These are phyloP conservation scores for Gonatopus flavifemur DNA, from an alignment of 1,140 invertebrate genomes.

Conservation along the genomic window DNA sequence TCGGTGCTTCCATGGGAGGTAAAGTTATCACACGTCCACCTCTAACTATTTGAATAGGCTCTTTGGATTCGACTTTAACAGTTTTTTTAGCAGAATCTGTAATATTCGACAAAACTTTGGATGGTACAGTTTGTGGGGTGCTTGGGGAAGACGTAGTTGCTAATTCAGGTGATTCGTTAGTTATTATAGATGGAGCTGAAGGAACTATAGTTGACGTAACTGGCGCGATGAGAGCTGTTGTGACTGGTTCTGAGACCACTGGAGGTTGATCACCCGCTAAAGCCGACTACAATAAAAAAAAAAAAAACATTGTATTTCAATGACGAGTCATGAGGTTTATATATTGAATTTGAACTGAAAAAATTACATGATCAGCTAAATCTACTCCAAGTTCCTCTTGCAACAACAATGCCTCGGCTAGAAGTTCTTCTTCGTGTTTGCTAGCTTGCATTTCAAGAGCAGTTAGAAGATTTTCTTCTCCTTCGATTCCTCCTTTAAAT, in stretches of 20 bases:
- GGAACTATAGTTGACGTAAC: constrained; percentile 9
- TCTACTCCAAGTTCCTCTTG: constrained; percentile 56
- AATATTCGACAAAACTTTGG: no score
- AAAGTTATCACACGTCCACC: constrained; percentile 73
- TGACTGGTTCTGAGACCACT: constrained; percentile 25
- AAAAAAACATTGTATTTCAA: not conserved
- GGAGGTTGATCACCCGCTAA: constrained; percentile 26
- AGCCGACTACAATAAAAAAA: constrained; percentile 23
- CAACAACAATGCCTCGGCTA: constrained; percentile 56
- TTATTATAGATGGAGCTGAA: constrained; percentile 7
- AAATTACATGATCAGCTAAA: constrained; percentile 45
- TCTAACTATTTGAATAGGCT: constrained; percentile 70
- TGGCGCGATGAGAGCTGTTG: constrained; percentile 25
- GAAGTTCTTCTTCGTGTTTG: constrained; percentile 54
- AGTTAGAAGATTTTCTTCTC: constrained; percentile 51
- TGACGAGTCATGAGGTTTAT: no score
- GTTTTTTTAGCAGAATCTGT: constrained; percentile 20
- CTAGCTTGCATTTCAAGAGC: constrained; percentile 52
- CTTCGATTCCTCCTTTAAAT: constrained; percentile 48
- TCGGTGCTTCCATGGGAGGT: constrained; percentile 78
- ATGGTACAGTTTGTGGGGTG: no score
- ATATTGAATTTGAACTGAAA: no score
- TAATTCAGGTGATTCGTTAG: constrained; percentile 15
- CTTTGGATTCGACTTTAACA: constrained; percentile 49
- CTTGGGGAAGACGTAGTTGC: constrained; percentile 1